Conservation (phyloP, 2,113 vertebrate genomes). For the Hoplias malabaricus region DNA sequence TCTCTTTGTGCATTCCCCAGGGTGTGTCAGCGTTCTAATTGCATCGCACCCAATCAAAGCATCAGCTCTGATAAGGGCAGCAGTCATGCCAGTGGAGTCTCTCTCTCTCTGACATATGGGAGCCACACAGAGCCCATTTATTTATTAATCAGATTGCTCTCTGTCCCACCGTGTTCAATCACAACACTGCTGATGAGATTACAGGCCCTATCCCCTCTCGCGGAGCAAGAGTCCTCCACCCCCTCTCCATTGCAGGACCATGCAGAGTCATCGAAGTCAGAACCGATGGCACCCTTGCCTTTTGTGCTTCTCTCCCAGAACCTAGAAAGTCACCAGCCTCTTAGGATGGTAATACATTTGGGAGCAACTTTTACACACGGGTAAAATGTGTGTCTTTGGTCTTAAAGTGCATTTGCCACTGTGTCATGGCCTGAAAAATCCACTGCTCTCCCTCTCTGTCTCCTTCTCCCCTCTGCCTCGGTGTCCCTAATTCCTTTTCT, state of each 20-base stretch:
- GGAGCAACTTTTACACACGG: background rate
- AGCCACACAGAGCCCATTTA: slow-evolving; percentile 47
- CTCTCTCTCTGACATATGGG: slow-evolving; percentile 44
- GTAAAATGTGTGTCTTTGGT: slow-evolving; percentile 6
- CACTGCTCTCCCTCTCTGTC: background rate
- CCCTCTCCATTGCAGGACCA: background rate
- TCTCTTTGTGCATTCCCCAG: slow-evolving; percentile 31
- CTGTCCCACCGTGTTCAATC: slow-evolving; percentile 54
- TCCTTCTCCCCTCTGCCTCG: background rate
- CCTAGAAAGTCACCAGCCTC: background rate
- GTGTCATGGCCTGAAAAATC: slow-evolving; percentile 11
- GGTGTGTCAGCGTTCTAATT: slow-evolving; percentile 49
- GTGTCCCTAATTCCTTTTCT: background rate
- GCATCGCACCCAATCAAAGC: slow-evolving; percentile 52
- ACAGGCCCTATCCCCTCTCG: slow-evolving; percentile 23
- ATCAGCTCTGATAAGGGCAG: slow-evolving; percentile 45
- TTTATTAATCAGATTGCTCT: slow-evolving; percentile 55
- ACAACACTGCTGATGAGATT: slow-evolving; percentile 48
- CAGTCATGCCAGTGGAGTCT: slow-evolving; percentile 25
- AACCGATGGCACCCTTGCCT: background rate
- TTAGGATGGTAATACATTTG: background rate
- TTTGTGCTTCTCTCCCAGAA: background rate
- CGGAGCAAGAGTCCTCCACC: background rate
- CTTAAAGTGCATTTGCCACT: background rate
- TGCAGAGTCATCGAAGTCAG: background rate